These are phyloP conservation scores for Pardalotus punctatus DNA, from an alignment of 2,113 vertebrate genomes.

Conservation along the genomic window DNA sequence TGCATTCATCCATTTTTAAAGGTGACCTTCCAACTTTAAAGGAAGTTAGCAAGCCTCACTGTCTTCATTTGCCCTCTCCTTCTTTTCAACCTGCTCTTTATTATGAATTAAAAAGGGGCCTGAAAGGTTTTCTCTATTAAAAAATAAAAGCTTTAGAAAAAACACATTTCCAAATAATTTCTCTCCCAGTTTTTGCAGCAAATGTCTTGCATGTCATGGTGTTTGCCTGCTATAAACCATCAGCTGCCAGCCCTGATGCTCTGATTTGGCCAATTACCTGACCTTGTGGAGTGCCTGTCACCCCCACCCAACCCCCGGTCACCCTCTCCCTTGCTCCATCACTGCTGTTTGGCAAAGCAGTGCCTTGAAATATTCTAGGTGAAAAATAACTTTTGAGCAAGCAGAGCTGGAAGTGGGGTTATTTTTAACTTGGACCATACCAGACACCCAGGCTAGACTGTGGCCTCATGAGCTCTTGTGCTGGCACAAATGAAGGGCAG, in stretches of 20 bases:
- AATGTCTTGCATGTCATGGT: rapidly evolving
- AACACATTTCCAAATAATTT: background rate
- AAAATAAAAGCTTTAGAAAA: slow-evolving; percentile 26
- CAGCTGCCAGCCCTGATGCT: background rate
- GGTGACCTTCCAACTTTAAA: slow-evolving; percentile 62
- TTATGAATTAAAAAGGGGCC: slow-evolving; percentile 39
- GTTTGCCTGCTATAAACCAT: background rate
- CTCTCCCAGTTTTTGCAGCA: background rate
- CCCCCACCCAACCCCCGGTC: background rate
- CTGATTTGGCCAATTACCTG: background rate
- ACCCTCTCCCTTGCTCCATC: background rate
- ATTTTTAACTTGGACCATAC: background rate
- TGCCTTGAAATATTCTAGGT: background rate
- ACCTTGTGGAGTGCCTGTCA: background rate
- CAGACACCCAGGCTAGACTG: background rate
- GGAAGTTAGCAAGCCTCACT: slow-evolving; percentile 6
- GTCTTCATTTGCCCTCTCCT: slow-evolving; percentile 26
- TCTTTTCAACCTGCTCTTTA: slow-evolving; percentile 44
- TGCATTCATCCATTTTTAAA: slow-evolving; percentile 65
- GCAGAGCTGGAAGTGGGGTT: background rate
- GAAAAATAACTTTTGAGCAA: background rate
- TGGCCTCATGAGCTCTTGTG: background rate
- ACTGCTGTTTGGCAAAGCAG: background rate
- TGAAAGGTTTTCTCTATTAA: slow-evolving; percentile 32
- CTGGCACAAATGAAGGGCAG: background rate